Percentiles rank a stretch among this genome's conserved stretches.
Evolutionary conservation across 2,113 vertebrate species (phyloP).

Genomic region (Butastur rufipennis): DNA sequence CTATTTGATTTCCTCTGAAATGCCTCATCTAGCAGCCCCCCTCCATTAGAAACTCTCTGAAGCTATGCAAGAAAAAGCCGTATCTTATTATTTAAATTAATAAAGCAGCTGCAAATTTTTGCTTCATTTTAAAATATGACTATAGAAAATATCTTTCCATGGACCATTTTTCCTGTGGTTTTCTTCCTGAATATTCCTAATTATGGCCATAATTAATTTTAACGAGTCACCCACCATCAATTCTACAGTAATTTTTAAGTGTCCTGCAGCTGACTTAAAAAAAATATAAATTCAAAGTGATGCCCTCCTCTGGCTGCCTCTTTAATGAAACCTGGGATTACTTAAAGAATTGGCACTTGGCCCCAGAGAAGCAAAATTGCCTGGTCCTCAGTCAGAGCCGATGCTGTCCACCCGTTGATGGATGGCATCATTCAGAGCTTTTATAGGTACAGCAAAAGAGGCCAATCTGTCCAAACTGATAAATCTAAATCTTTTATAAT

Average conservation of each 20-base stretch:
- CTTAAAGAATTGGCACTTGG: constrained; percentile 58
- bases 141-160: constrained; percentile 17
- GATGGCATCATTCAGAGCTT: constrained; percentile 50
- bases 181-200: constrained; percentile 64
- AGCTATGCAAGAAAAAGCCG: constrained; percentile 18
- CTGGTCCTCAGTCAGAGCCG: constrained; percentile 42
- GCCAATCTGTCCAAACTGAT: constrained; percentile 51
- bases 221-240: constrained; percentile 51
- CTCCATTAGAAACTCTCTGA: constrained; percentile 2
- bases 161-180: constrained; percentile 50
- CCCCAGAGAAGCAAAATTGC: constrained; percentile 7
- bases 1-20: constrained; percentile 41
- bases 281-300: background rate
- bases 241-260: constrained; percentile 43
- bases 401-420: constrained; percentile 31
- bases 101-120: constrained; percentile 53
- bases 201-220: constrained; percentile 69
- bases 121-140: constrained; percentile 31
- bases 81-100: constrained; percentile 57
- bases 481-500: constrained; percentile 55
- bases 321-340: constrained; percentile 59
- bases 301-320: constrained; percentile 6
- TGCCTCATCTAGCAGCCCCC: constrained; percentile 41
- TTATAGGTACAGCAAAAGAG: constrained; percentile 48
- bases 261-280: constrained; percentile 50